Evolutionary conservation across 2,797 vertebrate genomes (phyloP).

Genomic region (Bradypodion ventrale): DNA sequence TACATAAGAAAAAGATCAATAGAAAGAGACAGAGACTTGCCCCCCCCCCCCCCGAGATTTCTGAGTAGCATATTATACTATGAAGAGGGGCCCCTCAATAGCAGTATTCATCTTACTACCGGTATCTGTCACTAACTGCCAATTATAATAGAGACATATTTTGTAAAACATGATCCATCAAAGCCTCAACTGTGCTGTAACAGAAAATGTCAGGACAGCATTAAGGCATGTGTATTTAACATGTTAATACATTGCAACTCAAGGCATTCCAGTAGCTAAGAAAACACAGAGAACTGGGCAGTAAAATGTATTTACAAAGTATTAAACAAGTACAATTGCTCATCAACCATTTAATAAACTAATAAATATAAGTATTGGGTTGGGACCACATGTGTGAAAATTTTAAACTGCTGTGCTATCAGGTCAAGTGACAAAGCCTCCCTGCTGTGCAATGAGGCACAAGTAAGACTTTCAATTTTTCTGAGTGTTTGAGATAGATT

Average conservation of each 20-base stretch:
- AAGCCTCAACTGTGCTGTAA: conserved; percentile 37
- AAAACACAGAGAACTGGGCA: not conserved
- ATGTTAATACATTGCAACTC: conserved; percentile 28
- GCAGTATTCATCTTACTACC: conserved; percentile 8
- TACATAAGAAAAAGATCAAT: conserved; percentile 8
- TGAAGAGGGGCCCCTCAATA: not conserved
- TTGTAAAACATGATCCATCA: conserved; percentile 41
- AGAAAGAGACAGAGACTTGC: conserved; percentile 38
- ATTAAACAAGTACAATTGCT: conserved; percentile 18
- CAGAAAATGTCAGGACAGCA: conserved; percentile 17
- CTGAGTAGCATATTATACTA: not conserved
- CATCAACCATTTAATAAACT: not conserved
- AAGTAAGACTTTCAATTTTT: not conserved
- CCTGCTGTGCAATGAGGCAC: not conserved
- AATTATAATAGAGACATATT: conserved; percentile 48
- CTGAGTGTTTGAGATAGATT: not conserved
- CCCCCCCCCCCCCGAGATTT: conserved; percentile 34
- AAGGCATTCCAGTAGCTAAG: conserved; percentile 2
- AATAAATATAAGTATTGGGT: not conserved
- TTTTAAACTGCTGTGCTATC: not conserved
- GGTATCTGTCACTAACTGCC: conserved; percentile 23
- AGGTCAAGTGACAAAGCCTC: not conserved
- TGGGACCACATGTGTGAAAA: not conserved
- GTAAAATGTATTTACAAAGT: not conserved
- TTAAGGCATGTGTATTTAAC: conserved; percentile 32